Percentiles rank a stretch among this genome's conserved stretches.
Evolutionary conservation across 1,140 invertebrate genomes (phyloP).

Genomic region (Drosophila micromelanica): DNA sequence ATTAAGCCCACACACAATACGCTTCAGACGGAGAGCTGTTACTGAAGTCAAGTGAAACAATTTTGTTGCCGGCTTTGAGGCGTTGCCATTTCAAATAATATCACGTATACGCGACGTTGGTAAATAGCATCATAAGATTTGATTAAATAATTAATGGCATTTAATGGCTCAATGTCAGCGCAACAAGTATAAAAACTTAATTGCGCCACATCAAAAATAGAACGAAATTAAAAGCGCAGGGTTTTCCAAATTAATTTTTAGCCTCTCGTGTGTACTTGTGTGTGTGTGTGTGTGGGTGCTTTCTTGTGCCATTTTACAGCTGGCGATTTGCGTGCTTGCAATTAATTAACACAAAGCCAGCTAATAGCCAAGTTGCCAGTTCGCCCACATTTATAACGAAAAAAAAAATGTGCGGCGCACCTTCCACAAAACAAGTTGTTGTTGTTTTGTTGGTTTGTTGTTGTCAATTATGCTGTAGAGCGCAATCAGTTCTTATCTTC

Average conservation of each 20-base stretch:
- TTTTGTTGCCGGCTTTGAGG: conserved; percentile 52
- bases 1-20: neutral
- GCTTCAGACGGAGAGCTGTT: conserved; percentile 1
- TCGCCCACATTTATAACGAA: conserved; percentile 6
- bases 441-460: conserved; percentile 26
- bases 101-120: conserved; percentile 25
- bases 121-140: conserved; percentile 57
- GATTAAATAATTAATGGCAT: conserved; percentile 65
- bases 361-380: conserved; percentile 13
- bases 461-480: conserved; percentile 46
- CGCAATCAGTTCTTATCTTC: conserved; percentile 5
- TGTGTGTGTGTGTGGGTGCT: neutral
- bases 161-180: conserved; percentile 45
- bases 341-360: conserved; percentile 57
- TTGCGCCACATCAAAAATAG: neutral
- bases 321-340: conserved; percentile 54
- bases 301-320: conserved; percentile 27
- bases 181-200: conserved; percentile 53
- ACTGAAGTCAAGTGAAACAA: conserved; percentile 33
- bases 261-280: neutral
- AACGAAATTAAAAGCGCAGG: conserved; percentile 2
- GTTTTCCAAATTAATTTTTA: conserved; percentile 50
- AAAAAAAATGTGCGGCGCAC: conserved; percentile 3
- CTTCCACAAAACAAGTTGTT: conserved; percentile 3
- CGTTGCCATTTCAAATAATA: conserved; percentile 14